These are phyloP conservation scores for Pristionchus japonicus DNA, from an alignment of 2,888 invertebrate genomes.

Conservation along the genomic window DNA sequence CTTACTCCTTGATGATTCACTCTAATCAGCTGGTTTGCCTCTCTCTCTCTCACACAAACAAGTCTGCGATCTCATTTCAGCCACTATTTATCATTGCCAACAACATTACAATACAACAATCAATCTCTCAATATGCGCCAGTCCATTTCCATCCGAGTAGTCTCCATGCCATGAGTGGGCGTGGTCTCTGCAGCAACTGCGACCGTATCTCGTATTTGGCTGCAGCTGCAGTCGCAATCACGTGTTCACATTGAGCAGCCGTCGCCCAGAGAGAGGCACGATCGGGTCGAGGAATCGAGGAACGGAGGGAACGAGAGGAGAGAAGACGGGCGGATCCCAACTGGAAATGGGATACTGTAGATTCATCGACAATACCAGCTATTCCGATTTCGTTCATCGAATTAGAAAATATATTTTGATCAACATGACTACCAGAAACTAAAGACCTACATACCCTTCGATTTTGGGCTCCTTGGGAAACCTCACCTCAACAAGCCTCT, in stretches of 20 bases:
- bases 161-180: constrained; percentile 53
- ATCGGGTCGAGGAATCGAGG: constrained; percentile 50
- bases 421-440: too few relatives aligned
- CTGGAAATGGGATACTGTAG: constrained; percentile 49
- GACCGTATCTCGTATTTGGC: constrained; percentile 58
- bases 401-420: background rate
- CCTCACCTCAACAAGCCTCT: constrained; percentile 60
- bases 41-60: background rate
- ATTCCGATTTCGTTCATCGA: too few relatives aligned
- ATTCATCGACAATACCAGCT: background rate
- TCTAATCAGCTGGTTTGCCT: constrained; percentile 31
- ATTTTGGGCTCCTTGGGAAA: too few relatives aligned
- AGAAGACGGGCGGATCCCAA: constrained; percentile 49
- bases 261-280: constrained; percentile 62
- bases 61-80: constrained; percentile 17
- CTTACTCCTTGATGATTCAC: constrained; percentile 33
- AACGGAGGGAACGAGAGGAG: constrained; percentile 50
- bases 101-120: background rate
- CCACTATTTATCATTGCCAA: constrained; percentile 28
- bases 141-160: constrained; percentile 39
- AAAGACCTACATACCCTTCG: too few relatives aligned
- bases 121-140: constrained; percentile 43
- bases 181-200: constrained; percentile 56
- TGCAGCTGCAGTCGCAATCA: constrained; percentile 56
- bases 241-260: constrained; percentile 63